Evolutionary conservation across 1,140 invertebrate species (phyloP).

Genomic region (Nasonia vitripennis): DNA sequence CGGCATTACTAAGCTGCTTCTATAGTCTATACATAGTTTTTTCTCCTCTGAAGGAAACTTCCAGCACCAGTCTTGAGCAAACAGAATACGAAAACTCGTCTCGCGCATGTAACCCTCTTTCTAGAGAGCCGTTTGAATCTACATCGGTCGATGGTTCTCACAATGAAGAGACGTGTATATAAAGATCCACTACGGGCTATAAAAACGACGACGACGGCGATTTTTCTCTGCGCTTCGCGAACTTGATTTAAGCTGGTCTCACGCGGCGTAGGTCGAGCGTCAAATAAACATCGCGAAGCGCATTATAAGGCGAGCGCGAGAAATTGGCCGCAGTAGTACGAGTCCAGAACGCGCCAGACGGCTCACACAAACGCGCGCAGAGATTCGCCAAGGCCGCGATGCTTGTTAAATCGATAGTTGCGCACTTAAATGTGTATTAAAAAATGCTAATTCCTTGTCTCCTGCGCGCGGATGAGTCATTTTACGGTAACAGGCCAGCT

Average conservation of each 20-base stretch:
- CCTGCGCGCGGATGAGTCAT: neutral
- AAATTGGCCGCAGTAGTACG: conserved; percentile 22
- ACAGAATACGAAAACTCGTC: too few relatives aligned
- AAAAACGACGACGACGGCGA: neutral
- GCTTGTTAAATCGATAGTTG: conserved; percentile 39
- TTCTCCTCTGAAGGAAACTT: too few relatives aligned
- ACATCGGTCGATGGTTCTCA: neutral
- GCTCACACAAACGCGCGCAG: neutral
- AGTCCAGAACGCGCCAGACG: neutral
- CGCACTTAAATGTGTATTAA: neutral
- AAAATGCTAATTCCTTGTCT: conserved; percentile 19
- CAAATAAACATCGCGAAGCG: neutral
- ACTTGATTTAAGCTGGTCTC: neutral
- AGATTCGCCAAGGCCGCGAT: neutral
- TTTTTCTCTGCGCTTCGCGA: neutral
- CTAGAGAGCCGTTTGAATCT: neutral
- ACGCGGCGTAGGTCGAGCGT: neutral
- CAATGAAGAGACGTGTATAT: neutral
- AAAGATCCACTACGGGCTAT: neutral
- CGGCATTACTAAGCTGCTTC: too few relatives aligned
- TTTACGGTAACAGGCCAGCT: neutral
- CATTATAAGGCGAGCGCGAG: neutral
- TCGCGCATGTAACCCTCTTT: too few relatives aligned
- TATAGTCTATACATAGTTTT: too few relatives aligned
- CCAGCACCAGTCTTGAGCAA: too few relatives aligned